Evolutionary conservation across 2,113 vertebrate genomes (phyloP), one percentile per base, ranked within the genome.

Genomic region (Platysteira castanea): DNA sequence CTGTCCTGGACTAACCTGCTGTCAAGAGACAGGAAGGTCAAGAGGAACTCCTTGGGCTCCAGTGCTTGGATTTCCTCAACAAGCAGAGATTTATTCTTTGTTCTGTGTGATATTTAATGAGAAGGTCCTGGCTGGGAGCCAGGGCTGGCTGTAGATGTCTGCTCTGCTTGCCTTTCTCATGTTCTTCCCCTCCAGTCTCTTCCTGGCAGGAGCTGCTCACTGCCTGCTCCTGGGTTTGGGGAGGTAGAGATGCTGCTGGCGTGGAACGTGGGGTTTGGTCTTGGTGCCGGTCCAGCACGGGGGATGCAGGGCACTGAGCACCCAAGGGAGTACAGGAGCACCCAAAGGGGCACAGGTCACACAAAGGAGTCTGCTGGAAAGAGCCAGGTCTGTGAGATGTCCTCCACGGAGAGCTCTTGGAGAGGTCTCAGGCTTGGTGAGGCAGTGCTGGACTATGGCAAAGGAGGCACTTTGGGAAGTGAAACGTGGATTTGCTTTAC

Each of bases 221-320:
- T 0, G 8, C 49, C 76, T 68, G 77, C 65, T 71, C 41, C 44
- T 14, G 46, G 28, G 22, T 67, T 69, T 70, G 49, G n/a, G 49
- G n/a, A 56, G 37, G 28, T 3, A 7, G 52, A 78, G 60, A 27
- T 60, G 78, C 10, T 1, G 17, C 70, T 84, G 69, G 27, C 1
- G 2, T 2, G 1, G 50, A 49, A 39, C 6, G 13, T 0, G 0
- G 37, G 49, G 15, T 27, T 71, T 70, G 69, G 15, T 39, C 39
- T 37, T 3, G 5, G 63, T 74, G 33, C 39, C 0, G 0, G 46
- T 33, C 41, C 35, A 63, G 73, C 3, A 0, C 0, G 0, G 20
- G 53, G 8, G 5, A 77, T 2, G 1, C n/a, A 50, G 44, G 69
- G 50, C 20, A 41, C 12, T 13, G 49, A 69, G 53, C 49, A 80